Evolutionary conservation across 2,888 invertebrate species (phyloP).

Genomic region (Tipula confusa): DNA sequence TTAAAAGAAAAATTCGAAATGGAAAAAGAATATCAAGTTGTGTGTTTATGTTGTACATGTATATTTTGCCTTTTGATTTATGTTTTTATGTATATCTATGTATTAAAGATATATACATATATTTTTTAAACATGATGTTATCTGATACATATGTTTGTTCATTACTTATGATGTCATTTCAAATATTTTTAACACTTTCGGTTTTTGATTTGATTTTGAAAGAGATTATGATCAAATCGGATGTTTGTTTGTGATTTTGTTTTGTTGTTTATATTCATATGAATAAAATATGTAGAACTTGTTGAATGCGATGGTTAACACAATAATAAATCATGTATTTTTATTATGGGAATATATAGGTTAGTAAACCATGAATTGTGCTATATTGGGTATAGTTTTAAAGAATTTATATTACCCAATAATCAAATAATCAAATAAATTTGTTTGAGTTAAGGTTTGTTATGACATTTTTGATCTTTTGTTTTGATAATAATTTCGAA

Average conservation of each 20-base stretch:
- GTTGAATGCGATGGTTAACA: background rate
- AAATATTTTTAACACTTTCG: background rate
- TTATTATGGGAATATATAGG: background rate
- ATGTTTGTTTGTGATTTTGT: background rate
- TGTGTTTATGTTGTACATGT: background rate
- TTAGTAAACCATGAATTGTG: background rate
- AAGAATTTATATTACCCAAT: no score
- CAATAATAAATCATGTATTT: background rate
- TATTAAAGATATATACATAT: background rate
- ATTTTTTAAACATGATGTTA: background rate
- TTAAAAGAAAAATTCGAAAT: no score
- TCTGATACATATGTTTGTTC: background rate
- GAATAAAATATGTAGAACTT: no score
- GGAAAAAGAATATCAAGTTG: background rate
- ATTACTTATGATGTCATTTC: slow-evolving; percentile 1
- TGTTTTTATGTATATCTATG: background rate
- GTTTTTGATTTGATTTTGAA: background rate
- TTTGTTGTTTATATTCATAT: background rate
- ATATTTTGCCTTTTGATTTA: background rate
- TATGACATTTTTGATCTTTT: no score
- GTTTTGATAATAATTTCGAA: no score
- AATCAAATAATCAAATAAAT: no score
- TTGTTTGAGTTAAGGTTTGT: no score
- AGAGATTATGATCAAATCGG: background rate
- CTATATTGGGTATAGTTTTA: background rate